phyloP scores from a whole-genome alignment of 2,888 invertebrate genomes.

The Anagyrus pseudococci region DNA sequence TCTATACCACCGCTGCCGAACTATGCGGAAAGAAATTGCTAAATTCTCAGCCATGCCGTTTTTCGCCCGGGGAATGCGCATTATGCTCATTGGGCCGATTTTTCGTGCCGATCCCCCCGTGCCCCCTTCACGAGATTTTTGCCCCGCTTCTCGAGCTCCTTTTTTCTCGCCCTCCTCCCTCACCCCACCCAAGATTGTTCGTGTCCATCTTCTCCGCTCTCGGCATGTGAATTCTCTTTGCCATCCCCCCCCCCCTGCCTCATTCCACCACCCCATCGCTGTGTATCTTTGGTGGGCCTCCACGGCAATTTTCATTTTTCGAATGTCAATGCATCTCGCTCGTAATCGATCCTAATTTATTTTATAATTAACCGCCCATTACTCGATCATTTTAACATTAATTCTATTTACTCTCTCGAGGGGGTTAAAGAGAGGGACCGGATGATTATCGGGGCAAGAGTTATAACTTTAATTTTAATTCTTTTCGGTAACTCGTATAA shows the following conservation, averaged over 20 bases:
- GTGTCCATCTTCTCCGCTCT: background rate
- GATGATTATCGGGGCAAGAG: too few species aligned
- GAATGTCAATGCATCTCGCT: background rate
- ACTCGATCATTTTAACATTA: too few species aligned
- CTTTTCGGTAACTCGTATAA: too few species aligned
- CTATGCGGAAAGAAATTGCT: conserved; percentile 30
- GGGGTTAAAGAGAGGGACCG: too few species aligned
- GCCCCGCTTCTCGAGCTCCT: too few species aligned
- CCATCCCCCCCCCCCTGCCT: background rate
- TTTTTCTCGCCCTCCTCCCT: background rate
- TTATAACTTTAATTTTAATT: too few species aligned
- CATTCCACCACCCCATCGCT: background rate
- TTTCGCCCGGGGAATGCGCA: conserved; percentile 22
- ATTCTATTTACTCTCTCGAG: too few species aligned
- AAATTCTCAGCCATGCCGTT: conserved; percentile 26
- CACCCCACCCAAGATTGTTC: background rate
- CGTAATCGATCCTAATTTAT: background rate
- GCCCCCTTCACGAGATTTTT: background rate
- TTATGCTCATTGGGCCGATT: conserved; percentile 16
- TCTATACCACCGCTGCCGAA: background rate
- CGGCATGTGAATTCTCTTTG: too few species aligned
- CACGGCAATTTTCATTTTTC: background rate
- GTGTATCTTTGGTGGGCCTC: background rate
- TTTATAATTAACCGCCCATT: background rate
- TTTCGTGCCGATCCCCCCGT: background rate